Base-by-base conservation (phyloP, 2,888 invertebrate genomes). In the Euphydryas editha region DNA sequence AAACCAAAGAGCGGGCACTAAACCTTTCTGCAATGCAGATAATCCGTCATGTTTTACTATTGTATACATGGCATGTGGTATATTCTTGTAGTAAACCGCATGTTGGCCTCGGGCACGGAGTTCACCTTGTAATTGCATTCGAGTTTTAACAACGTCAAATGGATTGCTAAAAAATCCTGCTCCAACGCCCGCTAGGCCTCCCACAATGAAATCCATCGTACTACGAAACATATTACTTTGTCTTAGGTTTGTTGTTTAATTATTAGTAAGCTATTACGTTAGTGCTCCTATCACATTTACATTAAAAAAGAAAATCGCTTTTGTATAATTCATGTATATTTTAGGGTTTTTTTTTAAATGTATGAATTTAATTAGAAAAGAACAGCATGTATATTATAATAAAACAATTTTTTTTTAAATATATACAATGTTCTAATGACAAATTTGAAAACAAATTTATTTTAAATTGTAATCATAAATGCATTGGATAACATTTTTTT, bases 161-260 rank as follows among this genome's bases (percentile, higher is more conserved):
- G 98, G 98, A 86, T 98, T 98, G 70, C 97, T 97, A 80, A 98
- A 96, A 79, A 96, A 93, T 10, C 97, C 96, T 0, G 97, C 97
- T 2, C 95, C 95, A 36, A 95, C 95, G 0, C 96, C 96, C 0
- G 96, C 95, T 60, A 94, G 73, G n/a, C 94, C 97, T 39, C 96
- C 97, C 56, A 96, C 92, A n/a, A 94, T 76, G 85, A 97, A 96
- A 82, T 97, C 97, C 93, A 95, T 96, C 68, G 78, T 81, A 76
- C 83, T 85, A 84, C 37, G 72, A 57, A 71, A 67, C 63, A 66
- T 44, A 66, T 63, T 47, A n/a, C 46, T 21, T n/a, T 54, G 36
- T 54, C 56, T 24, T 55, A 59, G 36, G 17, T 11, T 54, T 54
- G 8, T 54, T 51, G 30, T 30, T 30, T 30, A 5, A 30, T 30